Percentiles rank a stretch among this genome's conserved stretches.
These are phyloP conservation scores for Ageneiosus marmoratus DNA, from an alignment of 2,113 vertebrate species.

Conservation along the genomic window DNA sequence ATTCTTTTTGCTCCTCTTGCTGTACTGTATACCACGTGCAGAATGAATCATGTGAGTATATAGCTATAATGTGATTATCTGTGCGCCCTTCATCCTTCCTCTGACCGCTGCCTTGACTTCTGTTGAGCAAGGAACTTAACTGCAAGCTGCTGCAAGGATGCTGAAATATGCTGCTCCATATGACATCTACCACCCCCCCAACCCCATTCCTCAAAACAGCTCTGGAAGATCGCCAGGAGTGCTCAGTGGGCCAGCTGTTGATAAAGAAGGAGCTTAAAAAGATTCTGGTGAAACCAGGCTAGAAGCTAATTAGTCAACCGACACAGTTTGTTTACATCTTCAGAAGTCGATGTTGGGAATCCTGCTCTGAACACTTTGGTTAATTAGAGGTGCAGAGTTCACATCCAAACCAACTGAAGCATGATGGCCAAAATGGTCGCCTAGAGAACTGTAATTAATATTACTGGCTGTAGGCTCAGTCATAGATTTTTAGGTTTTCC, in stretches of 20 bases:
- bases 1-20: not conserved
- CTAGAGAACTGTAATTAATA: not conserved
- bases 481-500: not conserved
- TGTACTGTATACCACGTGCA: not conserved
- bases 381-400: not conserved
- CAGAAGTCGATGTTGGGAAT: not conserved
- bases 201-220: not conserved
- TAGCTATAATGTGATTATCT: not conserved
- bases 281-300: not conserved
- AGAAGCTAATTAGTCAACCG: not conserved
- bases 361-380: not conserved
- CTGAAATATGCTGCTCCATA: slow-evolving; percentile 2
- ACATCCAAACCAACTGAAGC: not conserved
- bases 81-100: not conserved
- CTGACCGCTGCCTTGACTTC: not conserved
- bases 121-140: not conserved
- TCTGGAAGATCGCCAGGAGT: slow-evolving; percentile 6
- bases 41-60: not conserved
- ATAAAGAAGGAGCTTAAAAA: slow-evolving; percentile 15
- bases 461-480: not conserved
- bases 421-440: not conserved
- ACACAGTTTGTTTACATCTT: not conserved
- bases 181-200: not conserved
- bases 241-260: slow-evolving; percentile 16
- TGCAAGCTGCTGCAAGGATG: not conserved